These are phyloP conservation scores for Leptobrachium leishanense DNA, from an alignment of 2,113 vertebrate genomes.

Conservation along the genomic window DNA sequence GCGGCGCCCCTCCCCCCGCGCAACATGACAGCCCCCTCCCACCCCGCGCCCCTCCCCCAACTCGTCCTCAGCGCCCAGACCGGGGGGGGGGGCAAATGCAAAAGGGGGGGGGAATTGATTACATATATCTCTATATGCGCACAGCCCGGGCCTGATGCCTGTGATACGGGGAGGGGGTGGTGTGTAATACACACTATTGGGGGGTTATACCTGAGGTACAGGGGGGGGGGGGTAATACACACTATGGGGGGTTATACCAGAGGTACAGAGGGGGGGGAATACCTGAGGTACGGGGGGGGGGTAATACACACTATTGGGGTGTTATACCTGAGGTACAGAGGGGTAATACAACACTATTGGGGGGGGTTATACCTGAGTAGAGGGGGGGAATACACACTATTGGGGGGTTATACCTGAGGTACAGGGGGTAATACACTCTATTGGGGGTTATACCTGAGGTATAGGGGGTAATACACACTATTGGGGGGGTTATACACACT, in stretches of 20 bases:
- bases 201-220: not conserved
- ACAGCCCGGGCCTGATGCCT: too few relatives aligned
- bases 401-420: not conserved
- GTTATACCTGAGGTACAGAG: not conserved
- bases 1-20: constrained; percentile 21
- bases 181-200: not conserved
- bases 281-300: not conserved
- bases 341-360: not conserved
- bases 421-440: not conserved
- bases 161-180: not conserved
- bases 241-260: not conserved
- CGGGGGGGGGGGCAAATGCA: too few relatives aligned
- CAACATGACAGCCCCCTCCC: constrained; percentile 33
- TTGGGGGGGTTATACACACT: too few relatives aligned
- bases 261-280: too few relatives aligned
- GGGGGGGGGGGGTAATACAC: too few relatives aligned
- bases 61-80: too few relatives aligned
- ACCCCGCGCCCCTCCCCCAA: constrained; percentile 25
- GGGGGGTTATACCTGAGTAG: not conserved
- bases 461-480: not conserved
- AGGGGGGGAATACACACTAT: not conserved
- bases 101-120: too few relatives aligned
- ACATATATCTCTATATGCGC: not conserved
- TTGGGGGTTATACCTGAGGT: not conserved
- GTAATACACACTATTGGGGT: not conserved